Base-by-base conservation (phyloP, 2,797 vertebrate genomes). In the Megaceryle alcyon region DNA sequence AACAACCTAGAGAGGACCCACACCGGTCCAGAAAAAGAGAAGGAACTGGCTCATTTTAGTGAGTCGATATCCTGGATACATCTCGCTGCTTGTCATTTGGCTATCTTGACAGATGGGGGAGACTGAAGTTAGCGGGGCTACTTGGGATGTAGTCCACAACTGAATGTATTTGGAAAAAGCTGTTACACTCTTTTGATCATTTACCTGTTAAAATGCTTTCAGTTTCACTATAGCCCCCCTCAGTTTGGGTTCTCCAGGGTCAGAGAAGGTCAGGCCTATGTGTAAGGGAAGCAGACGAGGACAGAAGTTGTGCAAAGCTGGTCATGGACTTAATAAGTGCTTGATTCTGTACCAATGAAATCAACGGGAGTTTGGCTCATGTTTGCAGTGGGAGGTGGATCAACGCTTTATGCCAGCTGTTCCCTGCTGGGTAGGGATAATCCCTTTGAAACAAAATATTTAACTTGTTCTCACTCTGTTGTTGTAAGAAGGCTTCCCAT, bases 371-470 rank as follows among this genome's bases (percentile, higher is more conserved):
- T 93, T 95, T 95, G 95, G 96, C 93, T 95, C 71, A 43, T 44
- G 73, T 86, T 73, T 96, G 88, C 71, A 82, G 44, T 63, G 83
- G 88, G 83, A 92, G 87, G 80, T 95, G 75, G 90, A 96, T 95
- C 94, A 89, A 78, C 0, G 0, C 64, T 86, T 88, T 77, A 90
- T 85, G 90, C 96, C 93, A 94, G 95, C 93, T 95, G 91, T 85
- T 94, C 96, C 93, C 90, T 90, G 86, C 76, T 95, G 94, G 83
- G 91, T 69, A 92, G 64, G 90, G 90, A 95, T 94, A 97, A 96
- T 95, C 95, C 77, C 88, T 94, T 87, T 96, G 96, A 94, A 96
- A 95, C 70, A 94, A 92, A 96, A 96, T 95, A 95, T 94, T 95
- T 95, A 94, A 94, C 96, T 96, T 94, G 64, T 78, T 96, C 83